Percentiles rank a stretch among this genome's conserved stretches.
phyloP scores from a whole-genome alignment of 2,113 vertebrate genomes.

The Ardeotis arabs region DNA sequence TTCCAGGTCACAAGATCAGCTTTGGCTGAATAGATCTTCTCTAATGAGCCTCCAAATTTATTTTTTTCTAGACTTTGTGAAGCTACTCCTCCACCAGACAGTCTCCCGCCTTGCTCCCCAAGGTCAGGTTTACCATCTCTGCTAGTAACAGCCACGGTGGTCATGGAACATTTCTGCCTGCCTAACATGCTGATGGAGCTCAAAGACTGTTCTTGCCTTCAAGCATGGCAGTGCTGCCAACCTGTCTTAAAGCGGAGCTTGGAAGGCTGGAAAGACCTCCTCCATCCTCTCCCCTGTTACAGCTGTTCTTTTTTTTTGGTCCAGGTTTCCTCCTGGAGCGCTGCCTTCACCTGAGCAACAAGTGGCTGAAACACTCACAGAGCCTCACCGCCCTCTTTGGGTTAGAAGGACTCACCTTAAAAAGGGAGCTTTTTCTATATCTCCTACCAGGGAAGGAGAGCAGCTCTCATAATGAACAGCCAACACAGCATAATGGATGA shows the following conservation, averaged over 20 bases:
- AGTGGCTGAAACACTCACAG: background rate
- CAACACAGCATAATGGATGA: background rate
- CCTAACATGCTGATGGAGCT: background rate
- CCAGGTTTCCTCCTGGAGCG: background rate
- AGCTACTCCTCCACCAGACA: background rate
- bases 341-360: background rate
- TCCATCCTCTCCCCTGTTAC: background rate
- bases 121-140: background rate
- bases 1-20: background rate
- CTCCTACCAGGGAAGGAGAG: background rate
- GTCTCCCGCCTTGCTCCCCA: background rate
- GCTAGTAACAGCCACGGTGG: background rate
- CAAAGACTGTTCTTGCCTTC: background rate
- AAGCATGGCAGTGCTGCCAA: background rate
- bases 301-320: background rate
- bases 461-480: background rate
- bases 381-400: fast-evolving
- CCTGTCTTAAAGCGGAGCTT: background rate
- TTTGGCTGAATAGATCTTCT: background rate
- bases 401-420: background rate
- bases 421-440: fast-evolving
- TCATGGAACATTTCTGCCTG: background rate
- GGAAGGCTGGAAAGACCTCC: background rate
- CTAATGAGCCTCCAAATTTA: background rate
- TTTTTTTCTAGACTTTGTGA: background rate